Conservation (phyloP, 1,140 invertebrate species). For the Monochamus saltuarius region DNA sequence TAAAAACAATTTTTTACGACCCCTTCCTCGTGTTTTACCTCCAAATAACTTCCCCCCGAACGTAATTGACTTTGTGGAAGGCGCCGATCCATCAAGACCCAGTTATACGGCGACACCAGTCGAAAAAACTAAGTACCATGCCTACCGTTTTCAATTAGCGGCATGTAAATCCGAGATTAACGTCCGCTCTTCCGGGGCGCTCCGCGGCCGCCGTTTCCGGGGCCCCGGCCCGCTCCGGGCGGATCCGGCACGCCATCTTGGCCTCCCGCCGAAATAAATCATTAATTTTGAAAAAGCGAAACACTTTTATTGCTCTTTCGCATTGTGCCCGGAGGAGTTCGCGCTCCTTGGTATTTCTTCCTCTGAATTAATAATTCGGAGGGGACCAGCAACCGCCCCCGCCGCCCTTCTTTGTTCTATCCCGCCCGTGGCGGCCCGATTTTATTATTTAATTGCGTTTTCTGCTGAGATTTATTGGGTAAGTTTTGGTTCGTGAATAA, state of each 20-base stretch:
- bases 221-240: background rate
- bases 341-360: slow-evolving; percentile 19
- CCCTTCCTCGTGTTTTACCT: no score
- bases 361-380: slow-evolving; percentile 35
- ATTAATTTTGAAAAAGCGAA: slow-evolving; percentile 36
- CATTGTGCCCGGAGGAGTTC: background rate
- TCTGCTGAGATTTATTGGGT: background rate
- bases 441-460: slow-evolving; percentile 24
- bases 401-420: slow-evolving; percentile 4
- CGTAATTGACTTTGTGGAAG: no score
- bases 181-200: slow-evolving; percentile 2
- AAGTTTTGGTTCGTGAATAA: background rate
- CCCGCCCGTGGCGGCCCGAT: background rate
- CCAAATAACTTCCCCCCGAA: no score
- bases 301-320: slow-evolving; percentile 32
- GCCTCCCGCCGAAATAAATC: slow-evolving; percentile 35
- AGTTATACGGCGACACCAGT: no score
- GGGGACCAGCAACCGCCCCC: slow-evolving; percentile 17
- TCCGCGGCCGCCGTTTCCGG: background rate
- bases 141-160: slow-evolving; percentile 8
- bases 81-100: no score
- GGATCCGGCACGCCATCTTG: slow-evolving; percentile 28
- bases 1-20: no score
- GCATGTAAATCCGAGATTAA: slow-evolving; percentile 9
- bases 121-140: no score